Percentiles rank a stretch among this genome's conserved stretches.
Evolutionary conservation across 2,797 vertebrate genomes (phyloP).

Genomic region (Rousettus madagascariensis): DNA sequence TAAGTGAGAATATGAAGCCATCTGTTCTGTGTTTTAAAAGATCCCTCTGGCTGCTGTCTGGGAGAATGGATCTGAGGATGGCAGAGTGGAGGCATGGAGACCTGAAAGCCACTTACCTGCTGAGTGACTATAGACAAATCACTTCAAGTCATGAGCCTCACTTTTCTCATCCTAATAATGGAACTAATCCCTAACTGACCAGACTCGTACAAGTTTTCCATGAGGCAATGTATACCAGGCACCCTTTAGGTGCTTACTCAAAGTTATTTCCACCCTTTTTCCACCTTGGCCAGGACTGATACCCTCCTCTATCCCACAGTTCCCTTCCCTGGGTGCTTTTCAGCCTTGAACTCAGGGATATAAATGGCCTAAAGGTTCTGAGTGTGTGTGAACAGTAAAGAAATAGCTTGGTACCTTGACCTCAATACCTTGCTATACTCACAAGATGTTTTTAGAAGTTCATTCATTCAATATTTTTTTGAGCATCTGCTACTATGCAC

Average conservation of each 20-base stretch:
- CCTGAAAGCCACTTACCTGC: background rate
- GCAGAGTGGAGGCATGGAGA: background rate
- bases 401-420: background rate
- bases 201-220: background rate
- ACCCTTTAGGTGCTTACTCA: background rate
- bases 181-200: background rate
- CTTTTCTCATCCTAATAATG: background rate
- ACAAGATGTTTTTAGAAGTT: constrained; percentile 13
- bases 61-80: background rate
- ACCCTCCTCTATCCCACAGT: background rate
- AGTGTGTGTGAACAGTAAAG: constrained; percentile 17
- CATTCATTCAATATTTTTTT: constrained; percentile 16
- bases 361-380: background rate
- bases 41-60: background rate
- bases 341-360: background rate
- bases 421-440: constrained; percentile 17
- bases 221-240: background rate
- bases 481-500: background rate
- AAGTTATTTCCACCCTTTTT: constrained; percentile 21
- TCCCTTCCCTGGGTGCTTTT: background rate
- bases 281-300: background rate
- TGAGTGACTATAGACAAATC: background rate
- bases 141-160: background rate
- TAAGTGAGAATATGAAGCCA: background rate
- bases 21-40: constrained; percentile 23